Base-by-base conservation (phyloP, 2,797 vertebrate species). In the Galaxias olidus region DNA sequence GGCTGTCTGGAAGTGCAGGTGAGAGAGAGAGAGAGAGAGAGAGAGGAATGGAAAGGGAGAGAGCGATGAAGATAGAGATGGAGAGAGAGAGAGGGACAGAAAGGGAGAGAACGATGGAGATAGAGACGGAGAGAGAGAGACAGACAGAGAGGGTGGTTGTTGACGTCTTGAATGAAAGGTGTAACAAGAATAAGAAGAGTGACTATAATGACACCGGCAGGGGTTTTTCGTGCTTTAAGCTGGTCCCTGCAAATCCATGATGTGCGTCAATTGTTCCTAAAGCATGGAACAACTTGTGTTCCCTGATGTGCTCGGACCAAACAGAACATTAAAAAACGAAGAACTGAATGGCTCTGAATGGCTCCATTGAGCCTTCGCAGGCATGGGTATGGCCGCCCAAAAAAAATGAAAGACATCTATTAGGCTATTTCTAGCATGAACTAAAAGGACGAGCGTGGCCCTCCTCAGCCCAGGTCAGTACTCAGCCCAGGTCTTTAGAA, bases 231-330 rank as follows among this genome's bases (percentile, higher is more conserved):
- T 42, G 69, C 69, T 76, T 79, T 84, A 82, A 79, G 83, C 77
- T 79, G 73, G 71, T 78, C 78, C 79, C 52, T 47, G 62, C 50
- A 46, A 75, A 81, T 86, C 80, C 76, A 51, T 71, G 70, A 86
- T 84, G 81, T 77, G 58, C 76, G 80, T 72, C 77, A 77, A 76
- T 59, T 57, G 68, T 76, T 83, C 82, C 75, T 68, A 59, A 43
- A 78, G 73, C 45, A 8, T 17, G 68, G 18, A 42, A 72, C 60
- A 53, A 71, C 66, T 59, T 46, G 66, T 55, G 68, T 50, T 65
- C 12, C 47, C 59, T 14, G 53, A 52, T 70, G 66, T 52, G 63
- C 48, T n/a, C n/a, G 59, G 76, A 61, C 73, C 30, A 30, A 78
- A 63, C 44, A 70, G 46, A n/a, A n/a, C 66, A 61, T 67, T 67